These are phyloP conservation scores for Halcyon senegalensis DNA, from an alignment of 2,113 vertebrate species.

Conservation along the genomic window DNA sequence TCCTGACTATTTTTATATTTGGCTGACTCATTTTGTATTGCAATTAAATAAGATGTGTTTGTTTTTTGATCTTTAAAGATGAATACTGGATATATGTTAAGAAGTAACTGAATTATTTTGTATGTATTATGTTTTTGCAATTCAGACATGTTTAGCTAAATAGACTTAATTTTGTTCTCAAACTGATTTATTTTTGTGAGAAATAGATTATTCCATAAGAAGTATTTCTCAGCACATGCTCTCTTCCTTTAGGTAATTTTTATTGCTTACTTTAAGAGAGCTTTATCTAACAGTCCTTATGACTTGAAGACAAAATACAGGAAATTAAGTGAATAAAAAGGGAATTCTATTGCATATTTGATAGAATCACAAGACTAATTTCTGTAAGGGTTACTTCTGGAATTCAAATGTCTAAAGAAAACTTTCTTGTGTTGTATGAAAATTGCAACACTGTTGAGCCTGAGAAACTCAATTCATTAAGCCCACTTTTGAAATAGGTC, in stretches of 20 bases:
- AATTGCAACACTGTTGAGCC: background rate
- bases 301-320: background rate
- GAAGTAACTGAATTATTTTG: slow-evolving; percentile 6
- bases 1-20: slow-evolving; percentile 60
- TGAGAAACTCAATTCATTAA: background rate
- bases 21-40: slow-evolving; percentile 64
- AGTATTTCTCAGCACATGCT: background rate
- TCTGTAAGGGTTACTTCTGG: background rate
- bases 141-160: background rate
- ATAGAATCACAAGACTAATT: background rate
- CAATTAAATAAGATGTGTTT: slow-evolving; percentile 10
- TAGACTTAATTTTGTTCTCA: background rate
- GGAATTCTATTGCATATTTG: background rate
- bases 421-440: background rate
- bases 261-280: background rate
- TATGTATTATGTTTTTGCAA: background rate
- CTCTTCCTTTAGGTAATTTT: background rate
- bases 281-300: background rate
- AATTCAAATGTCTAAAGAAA: background rate
- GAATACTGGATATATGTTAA: background rate
- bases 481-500: background rate
- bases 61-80: slow-evolving; percentile 30
- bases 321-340: background rate
- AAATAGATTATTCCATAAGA: background rate
- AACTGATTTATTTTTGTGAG: background rate